Conservation (phyloP, 2,113 vertebrate genomes). For the Leuciscus idus region DNA sequence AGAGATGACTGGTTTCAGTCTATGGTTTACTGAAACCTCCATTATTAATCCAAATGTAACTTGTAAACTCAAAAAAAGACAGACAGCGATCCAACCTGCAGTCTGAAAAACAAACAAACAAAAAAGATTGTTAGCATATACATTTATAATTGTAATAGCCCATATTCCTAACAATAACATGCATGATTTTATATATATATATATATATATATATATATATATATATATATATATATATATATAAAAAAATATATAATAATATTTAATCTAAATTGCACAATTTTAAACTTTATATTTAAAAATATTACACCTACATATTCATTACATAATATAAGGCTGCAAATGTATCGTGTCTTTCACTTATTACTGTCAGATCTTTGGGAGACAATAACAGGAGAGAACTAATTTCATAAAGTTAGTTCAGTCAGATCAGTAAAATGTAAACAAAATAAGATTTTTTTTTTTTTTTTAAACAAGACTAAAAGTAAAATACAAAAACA, state of each 20-base stretch:
- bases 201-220: too few species aligned
- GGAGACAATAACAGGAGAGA: not conserved
- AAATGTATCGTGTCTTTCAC: not conserved
- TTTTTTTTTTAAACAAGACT: not conserved
- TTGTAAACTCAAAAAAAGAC: not conserved
- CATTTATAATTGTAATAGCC: not conserved
- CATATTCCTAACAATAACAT: not conserved
- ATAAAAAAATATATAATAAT: too few species aligned
- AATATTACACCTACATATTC: not conserved
- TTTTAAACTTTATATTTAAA: not conserved
- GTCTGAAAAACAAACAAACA: not conserved
- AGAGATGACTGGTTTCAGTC: not conserved
- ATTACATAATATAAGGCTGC: not conserved
- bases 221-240: too few species aligned
- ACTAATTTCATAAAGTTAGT: not conserved
- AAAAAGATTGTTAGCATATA: not conserved
- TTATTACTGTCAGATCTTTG: not conserved
- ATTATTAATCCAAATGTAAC: constrained; percentile 25
- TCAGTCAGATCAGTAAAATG: not conserved
- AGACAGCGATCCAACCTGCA: not conserved
- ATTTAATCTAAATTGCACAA: too few species aligned
- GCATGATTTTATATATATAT: too few species aligned
- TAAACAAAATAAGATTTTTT: not conserved
- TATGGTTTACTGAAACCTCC: not conserved
- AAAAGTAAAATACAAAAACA: not conserved